These are phyloP conservation scores for Amblyornis subalaris DNA, from an alignment of 2,113 vertebrate genomes.

Conservation along the genomic window DNA sequence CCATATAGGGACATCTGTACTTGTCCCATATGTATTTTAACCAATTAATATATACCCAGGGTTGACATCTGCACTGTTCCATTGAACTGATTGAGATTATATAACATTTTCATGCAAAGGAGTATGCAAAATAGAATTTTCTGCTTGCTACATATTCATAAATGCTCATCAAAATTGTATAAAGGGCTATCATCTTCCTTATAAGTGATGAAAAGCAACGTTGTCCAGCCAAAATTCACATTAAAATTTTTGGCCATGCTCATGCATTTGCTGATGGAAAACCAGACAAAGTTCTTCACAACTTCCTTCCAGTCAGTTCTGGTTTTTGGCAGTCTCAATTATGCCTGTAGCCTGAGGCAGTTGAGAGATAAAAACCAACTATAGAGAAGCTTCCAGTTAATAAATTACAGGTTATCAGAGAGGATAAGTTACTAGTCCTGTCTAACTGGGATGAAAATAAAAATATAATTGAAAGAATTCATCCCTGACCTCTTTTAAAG, in stretches of 20 bases:
- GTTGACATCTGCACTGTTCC: neutral
- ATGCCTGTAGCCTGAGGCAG: neutral
- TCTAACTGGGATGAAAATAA: neutral
- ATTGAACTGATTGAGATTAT: neutral
- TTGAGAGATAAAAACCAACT: neutral
- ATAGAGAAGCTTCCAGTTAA: neutral
- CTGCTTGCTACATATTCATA: neutral
- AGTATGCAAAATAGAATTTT: neutral
- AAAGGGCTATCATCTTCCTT: neutral
- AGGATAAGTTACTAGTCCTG: neutral
- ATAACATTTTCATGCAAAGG: neutral
- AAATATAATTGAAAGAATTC: neutral
- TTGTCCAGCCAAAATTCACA: neutral
- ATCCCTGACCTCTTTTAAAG: neutral
- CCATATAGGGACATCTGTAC: neutral
- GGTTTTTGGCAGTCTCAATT: neutral
- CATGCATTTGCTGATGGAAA: neutral
- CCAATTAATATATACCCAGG: neutral
- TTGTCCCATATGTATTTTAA: neutral
- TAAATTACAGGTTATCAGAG: conserved; percentile 1
- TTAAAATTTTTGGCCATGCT: neutral
- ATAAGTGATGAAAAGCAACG: neutral
- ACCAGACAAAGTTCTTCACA: neutral
- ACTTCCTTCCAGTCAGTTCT: neutral
- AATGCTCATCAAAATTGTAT: neutral